These are phyloP conservation scores for Drosophila cracens DNA, from an alignment of 2,888 invertebrate genomes.

Conservation along the genomic window DNA sequence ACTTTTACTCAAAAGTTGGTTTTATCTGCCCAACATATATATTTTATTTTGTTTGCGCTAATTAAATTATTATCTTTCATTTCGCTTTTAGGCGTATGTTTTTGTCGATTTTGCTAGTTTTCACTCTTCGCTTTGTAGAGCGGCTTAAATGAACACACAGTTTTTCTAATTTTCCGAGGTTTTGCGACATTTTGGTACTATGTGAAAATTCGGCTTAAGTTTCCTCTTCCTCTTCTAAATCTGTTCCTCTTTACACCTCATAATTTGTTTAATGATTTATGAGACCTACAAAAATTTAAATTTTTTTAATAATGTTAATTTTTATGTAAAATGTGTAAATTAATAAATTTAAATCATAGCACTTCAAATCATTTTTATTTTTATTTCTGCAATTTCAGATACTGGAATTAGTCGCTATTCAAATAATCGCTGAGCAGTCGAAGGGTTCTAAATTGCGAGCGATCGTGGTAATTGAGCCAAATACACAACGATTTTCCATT, in stretches of 20 bases:
- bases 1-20: conserved; percentile 3
- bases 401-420: background rate
- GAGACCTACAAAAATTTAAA: background rate
- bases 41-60: conserved; percentile 19
- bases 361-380: background rate
- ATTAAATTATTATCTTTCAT: conserved; percentile 41
- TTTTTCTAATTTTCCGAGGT: conserved; percentile 1
- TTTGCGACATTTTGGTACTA: background rate
- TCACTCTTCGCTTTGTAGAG: background rate
- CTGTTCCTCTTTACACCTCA: background rate
- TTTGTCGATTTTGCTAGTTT: conserved; percentile 2
- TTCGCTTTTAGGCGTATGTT: conserved; percentile 10
- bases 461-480: conserved; percentile 9
- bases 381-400: conserved; percentile 4
- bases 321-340: background rate
- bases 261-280: background rate
- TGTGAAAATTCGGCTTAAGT: background rate
- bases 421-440: conserved; percentile 1
- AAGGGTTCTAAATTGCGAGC: conserved; percentile 1
- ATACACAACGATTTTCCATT: background rate
- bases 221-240: background rate
- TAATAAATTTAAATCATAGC: background rate
- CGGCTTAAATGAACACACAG: background rate
- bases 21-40: conserved; percentile 5
- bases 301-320: background rate